Evolutionary conservation across 2,888 invertebrate species (phyloP).

Genomic region (Lithophane ornitopus): DNA sequence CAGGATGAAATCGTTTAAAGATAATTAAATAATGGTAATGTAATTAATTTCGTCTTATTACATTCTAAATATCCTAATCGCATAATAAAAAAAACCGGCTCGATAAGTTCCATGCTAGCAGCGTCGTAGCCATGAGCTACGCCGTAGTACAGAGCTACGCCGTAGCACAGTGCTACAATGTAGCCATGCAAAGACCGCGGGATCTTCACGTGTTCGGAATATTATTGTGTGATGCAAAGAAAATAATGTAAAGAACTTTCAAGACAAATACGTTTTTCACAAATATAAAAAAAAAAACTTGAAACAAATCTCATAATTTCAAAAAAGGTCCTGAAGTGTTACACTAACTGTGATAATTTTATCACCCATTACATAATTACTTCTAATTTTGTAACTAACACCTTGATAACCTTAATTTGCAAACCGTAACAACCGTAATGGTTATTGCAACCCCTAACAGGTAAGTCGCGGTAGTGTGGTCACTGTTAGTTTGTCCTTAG

Average conservation of each 20-base stretch:
- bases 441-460: conserved; percentile 34
- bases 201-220: no score
- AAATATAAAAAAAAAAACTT: background rate
- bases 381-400: conserved; percentile 26
- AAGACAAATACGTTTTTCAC: no score
- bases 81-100: background rate
- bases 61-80: background rate
- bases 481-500: conserved; percentile 12
- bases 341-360: conserved; percentile 1
- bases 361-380: conserved; percentile 27
- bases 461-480: conserved; percentile 11
- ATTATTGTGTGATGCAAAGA: no score
- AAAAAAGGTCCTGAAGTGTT: background rate
- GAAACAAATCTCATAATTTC: background rate
- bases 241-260: no score
- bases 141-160: conserved; percentile 3
- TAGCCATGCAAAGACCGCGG: no score
- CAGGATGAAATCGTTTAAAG: no score
- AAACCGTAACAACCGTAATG: conserved; percentile 2
- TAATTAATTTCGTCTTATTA: background rate
- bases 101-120: background rate
- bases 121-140: background rate
- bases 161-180: background rate
- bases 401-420: conserved; percentile 26
- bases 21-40: no score